Evolutionary conservation across 2,113 vertebrate species (phyloP).

Genomic region (Syngnathus scovelli): DNA sequence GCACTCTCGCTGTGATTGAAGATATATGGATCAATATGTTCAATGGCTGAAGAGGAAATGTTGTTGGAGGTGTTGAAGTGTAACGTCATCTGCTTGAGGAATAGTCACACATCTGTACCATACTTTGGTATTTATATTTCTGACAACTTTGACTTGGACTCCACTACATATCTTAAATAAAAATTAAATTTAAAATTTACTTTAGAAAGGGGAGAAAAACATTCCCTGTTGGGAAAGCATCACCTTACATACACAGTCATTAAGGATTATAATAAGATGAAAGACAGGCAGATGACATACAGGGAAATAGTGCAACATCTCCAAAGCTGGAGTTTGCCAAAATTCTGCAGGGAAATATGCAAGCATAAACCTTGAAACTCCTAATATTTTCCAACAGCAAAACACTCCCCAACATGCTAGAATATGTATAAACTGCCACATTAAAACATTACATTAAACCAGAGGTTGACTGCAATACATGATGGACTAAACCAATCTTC

Average conservation of each 20-base stretch:
- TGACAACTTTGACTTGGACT: too few species aligned
- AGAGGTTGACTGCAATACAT: too few species aligned
- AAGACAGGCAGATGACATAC: neutral
- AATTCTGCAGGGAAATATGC: neutral
- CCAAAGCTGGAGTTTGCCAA: neutral
- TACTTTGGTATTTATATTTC: too few species aligned
- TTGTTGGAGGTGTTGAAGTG: constrained; percentile 1
- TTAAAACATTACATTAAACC: too few species aligned
- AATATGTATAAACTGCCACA: neutral
- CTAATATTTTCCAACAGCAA: neutral
- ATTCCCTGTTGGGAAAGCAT: neutral
- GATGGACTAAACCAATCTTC: too few species aligned
- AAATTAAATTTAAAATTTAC: too few species aligned
- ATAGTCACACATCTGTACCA: too few species aligned
- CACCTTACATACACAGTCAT: neutral
- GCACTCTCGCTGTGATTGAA: constrained; percentile 5
- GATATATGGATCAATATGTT: constrained; percentile 21
- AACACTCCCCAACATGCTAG: neutral
- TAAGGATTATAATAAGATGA: neutral
- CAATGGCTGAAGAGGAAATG: constrained; percentile 5
- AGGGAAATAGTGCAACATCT: neutral
- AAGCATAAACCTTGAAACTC: neutral
- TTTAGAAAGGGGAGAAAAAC: neutral
- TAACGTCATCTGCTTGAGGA: constrained; percentile 12
- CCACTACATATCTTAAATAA: too few species aligned